phyloP scores from a whole-genome alignment of 1,140 invertebrate genomes.

The Cydia splendana region DNA sequence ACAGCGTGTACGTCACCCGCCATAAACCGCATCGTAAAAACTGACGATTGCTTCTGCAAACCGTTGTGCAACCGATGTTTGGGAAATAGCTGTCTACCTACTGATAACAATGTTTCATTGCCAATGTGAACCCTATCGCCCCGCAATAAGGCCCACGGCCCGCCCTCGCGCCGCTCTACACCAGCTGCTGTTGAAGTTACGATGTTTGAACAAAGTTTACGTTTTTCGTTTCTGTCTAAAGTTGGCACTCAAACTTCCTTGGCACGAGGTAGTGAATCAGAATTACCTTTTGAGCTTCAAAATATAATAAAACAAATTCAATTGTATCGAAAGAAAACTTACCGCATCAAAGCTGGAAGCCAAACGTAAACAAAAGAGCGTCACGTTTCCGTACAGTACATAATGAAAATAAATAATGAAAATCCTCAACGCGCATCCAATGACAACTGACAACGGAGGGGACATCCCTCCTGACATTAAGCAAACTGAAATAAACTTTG shows the following conservation, averaged over 20 bases:
- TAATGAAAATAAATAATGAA: slow-evolving; percentile 74
- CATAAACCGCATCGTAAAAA: slow-evolving; percentile 60
- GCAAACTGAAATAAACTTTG: slow-evolving; percentile 53
- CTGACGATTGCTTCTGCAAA: slow-evolving; percentile 50
- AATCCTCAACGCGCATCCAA: slow-evolving; percentile 73
- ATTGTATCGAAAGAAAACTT: not conserved
- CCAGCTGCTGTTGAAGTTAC: slow-evolving; percentile 26
- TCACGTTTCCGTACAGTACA: slow-evolving; percentile 41
- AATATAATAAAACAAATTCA: not conserved
- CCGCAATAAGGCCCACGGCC: not conserved
- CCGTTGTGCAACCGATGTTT: slow-evolving; percentile 59
- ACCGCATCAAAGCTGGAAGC: not conserved
- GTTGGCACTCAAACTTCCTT: slow-evolving; percentile 5
- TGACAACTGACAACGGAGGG: slow-evolving; percentile 76
- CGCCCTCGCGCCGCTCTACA: not conserved
- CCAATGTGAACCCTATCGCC: not conserved
- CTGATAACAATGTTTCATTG: slow-evolving; percentile 42
- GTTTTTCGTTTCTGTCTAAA: slow-evolving; percentile 17
- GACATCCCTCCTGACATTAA: slow-evolving; percentile 63
- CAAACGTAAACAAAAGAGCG: slow-evolving; percentile 34
- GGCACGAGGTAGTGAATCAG: slow-evolving; percentile 4
- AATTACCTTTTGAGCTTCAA: slow-evolving; percentile 4
- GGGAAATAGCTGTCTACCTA: slow-evolving; percentile 45
- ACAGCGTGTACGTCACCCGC: slow-evolving; percentile 37
- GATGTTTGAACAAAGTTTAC: slow-evolving; percentile 26